Evolutionary conservation across 2,113 vertebrate genomes (phyloP).

Genomic region (Hymenochirus boettgeri): DNA sequence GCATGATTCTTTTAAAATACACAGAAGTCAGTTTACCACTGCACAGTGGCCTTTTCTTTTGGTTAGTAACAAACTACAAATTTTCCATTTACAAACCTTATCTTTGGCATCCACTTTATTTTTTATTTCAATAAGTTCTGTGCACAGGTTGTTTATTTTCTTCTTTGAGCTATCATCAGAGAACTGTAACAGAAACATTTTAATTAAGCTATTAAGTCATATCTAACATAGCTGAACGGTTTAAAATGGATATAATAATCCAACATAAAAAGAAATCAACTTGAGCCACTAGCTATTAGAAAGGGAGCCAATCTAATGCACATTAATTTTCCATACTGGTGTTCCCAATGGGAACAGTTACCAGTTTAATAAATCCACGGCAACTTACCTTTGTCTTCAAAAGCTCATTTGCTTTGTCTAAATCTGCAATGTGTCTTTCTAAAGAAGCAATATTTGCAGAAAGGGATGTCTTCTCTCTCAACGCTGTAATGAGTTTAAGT

Average conservation of each 20-base stretch:
- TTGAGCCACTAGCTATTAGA: no score
- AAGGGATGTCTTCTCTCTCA: constrained; percentile 82
- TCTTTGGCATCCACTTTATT: constrained; percentile 78
- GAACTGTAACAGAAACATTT: constrained; percentile 57
- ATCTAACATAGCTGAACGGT: neutral
- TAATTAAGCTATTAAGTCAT: neutral
- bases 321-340: no score
- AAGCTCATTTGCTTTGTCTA: constrained; percentile 80
- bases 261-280: no score
- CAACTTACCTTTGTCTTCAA: constrained; percentile 83
- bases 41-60: no score
- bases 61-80: no score
- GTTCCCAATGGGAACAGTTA: no score
- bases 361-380: no score
- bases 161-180: constrained; percentile 83
- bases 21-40: no score
- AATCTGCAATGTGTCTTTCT: constrained; percentile 78
- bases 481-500: constrained; percentile 70
- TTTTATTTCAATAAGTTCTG: constrained; percentile 84
- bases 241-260: no score
- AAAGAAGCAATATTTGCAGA: constrained; percentile 72
- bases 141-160: constrained; percentile 75
- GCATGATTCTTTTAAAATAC: no score
- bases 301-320: no score
- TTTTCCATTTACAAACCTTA: constrained; percentile 54